Conservation (phyloP, 2,888 invertebrate species). For the Eledona agricola region DNA sequence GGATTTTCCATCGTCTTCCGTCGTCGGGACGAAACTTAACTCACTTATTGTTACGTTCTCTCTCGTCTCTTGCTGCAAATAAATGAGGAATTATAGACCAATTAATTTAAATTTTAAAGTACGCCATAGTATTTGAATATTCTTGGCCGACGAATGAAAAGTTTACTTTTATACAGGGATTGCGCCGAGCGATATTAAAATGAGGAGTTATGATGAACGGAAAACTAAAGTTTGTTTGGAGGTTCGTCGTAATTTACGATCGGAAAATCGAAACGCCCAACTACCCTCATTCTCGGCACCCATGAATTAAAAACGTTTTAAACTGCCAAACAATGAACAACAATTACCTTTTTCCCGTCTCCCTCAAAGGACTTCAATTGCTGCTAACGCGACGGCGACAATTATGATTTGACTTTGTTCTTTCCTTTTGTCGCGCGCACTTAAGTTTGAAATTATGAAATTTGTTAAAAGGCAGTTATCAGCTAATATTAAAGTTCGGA, state of each 20-base stretch:
- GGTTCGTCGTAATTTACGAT: conserved; percentile 44
- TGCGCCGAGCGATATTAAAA: conserved; percentile 44
- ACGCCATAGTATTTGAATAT: conserved; percentile 48
- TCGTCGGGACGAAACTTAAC: conserved; percentile 86
- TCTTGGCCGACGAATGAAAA: conserved; percentile 45
- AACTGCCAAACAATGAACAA: too few relatives aligned
- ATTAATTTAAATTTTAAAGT: conserved; percentile 54
- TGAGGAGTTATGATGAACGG: conserved; percentile 45
- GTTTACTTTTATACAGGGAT: conserved; percentile 45
- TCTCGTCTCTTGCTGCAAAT: conserved; percentile 76
- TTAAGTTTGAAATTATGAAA: conserved; percentile 22
- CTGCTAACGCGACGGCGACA: conserved; percentile 16
- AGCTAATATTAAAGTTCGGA: conserved; percentile 4
- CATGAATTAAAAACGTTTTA: too few relatives aligned
- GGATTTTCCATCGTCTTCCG: conserved; percentile 88
- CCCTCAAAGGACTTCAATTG: too few relatives aligned
- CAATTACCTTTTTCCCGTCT: conserved; percentile 12
- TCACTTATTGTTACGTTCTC: conserved; percentile 87
- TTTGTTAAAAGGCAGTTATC: conserved; percentile 24
- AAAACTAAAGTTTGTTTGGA: conserved; percentile 38
- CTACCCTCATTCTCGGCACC: conserved; percentile 13
- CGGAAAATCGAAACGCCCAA: conserved; percentile 29
- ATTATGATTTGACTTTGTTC: conserved; percentile 27
- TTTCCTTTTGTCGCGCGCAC: conserved; percentile 22
- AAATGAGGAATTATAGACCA: conserved; percentile 52